A percentile compares a stretch with the other conserved stretches of the same genome.
phyloP scores from a whole-genome alignment of 23 tunicate genomes.

The Trididemnum clinides region DNA sequence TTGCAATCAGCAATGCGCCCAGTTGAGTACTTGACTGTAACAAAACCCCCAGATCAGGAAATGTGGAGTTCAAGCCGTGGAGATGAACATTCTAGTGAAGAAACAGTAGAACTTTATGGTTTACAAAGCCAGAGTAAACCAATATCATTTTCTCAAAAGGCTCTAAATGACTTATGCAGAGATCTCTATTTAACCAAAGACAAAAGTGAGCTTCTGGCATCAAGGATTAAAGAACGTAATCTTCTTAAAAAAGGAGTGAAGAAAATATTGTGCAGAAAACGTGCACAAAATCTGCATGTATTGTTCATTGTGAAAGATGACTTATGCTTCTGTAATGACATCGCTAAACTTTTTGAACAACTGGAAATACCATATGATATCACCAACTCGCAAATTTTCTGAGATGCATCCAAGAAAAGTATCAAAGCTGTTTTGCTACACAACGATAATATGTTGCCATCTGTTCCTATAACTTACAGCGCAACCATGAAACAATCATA shows the following conservation, averaged over 20 bases:
- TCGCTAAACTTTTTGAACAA: slow-evolving; percentile 1
- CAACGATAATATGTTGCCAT: slow-evolving; percentile 3
- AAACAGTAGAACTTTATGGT: not conserved
- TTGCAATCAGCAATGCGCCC: slow-evolving; percentile 12
- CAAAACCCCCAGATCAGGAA: slow-evolving; percentile 5
- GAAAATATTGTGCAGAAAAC: slow-evolving; percentile 4
- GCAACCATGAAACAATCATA: slow-evolving; percentile 23
- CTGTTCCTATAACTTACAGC: slow-evolving; percentile 13
- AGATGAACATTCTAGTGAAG: not conserved
- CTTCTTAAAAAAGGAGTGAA: slow-evolving; percentile 16
- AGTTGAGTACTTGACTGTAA: not conserved
- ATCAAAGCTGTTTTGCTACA: slow-evolving; percentile 8
- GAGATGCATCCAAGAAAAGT: slow-evolving; percentile 4
- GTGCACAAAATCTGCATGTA: slow-evolving; percentile 5
- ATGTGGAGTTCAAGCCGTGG: slow-evolving; percentile 10
- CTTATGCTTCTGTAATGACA: slow-evolving; percentile 17
- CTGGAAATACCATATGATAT: slow-evolving; percentile 12
- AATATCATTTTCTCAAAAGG: not conserved
- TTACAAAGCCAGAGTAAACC: not conserved
- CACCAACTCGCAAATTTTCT: slow-evolving; percentile 6
- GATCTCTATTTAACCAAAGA: slow-evolving; percentile 14
- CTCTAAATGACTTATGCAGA: slow-evolving; percentile 12
- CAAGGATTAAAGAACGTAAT: slow-evolving; percentile 8
- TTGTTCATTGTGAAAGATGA: not conserved
- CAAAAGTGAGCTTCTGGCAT: slow-evolving; percentile 10